phyloP scores from a whole-genome alignment of 2,113 vertebrate genomes.

The Larimichthys polyactis region DNA sequence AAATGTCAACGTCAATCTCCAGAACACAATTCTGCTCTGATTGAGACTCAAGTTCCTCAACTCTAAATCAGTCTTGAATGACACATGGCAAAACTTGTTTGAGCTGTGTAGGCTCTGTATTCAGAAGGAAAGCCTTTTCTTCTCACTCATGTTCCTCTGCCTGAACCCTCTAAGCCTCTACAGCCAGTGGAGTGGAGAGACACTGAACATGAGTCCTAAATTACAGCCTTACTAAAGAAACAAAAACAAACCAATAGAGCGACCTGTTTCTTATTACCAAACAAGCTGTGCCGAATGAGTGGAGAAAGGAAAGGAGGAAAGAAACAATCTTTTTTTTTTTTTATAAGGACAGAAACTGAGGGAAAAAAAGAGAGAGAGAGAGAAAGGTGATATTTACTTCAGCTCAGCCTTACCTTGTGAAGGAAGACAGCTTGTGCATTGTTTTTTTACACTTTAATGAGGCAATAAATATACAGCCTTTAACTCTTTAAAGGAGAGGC shows the following conservation, averaged over 20 bases:
- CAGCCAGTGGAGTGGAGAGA: constrained; percentile 71
- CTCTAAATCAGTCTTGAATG: constrained; percentile 64
- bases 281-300: constrained; percentile 67
- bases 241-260: constrained; percentile 79
- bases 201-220: constrained; percentile 82
- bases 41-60: constrained; percentile 59
- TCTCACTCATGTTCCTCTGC: constrained; percentile 68
- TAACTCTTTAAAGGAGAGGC: constrained; percentile 84
- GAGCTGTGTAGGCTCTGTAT: constrained; percentile 54
- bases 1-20: constrained; percentile 69
- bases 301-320: constrained; percentile 59
- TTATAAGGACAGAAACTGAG: constrained; percentile 60
- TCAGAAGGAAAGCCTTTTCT: constrained; percentile 68
- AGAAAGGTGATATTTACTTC: constrained; percentile 72
- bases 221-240: constrained; percentile 80
- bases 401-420: constrained; percentile 63
- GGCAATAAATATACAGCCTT: constrained; percentile 87
- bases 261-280: constrained; percentile 83
- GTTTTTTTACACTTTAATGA: constrained; percentile 80
- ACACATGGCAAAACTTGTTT: constrained; percentile 64
- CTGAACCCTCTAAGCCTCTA: constrained; percentile 69
- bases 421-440: constrained; percentile 68
- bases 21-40: constrained; percentile 59
- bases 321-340: constrained; percentile 50
- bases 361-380: constrained; percentile 35